Conservation (phyloP, 2,797 vertebrate species). For the Emys orbicularis region DNA sequence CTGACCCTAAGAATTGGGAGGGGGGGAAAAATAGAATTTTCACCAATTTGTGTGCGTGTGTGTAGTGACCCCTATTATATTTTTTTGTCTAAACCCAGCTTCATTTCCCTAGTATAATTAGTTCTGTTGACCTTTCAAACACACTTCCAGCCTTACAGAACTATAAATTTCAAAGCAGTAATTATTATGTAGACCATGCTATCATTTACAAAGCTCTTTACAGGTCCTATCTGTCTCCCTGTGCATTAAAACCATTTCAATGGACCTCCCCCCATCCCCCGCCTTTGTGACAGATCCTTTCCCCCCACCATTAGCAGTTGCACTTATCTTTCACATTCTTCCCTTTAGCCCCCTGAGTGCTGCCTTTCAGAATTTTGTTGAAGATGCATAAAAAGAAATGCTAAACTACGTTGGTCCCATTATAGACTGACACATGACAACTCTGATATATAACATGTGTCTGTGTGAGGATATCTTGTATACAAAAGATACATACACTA, state of each 20-base stretch:
- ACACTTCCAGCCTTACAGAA: conserved; percentile 21
- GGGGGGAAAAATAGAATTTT: not conserved
- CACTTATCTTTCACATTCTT: not conserved
- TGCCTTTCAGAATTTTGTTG: conserved; percentile 46
- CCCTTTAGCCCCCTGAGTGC: not conserved
- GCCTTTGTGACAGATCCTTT: not conserved
- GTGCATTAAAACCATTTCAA: not conserved
- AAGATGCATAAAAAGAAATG: not conserved
- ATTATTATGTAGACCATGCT: not conserved
- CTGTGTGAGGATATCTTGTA: not conserved
- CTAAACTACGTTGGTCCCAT: not conserved
- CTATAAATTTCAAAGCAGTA: conserved; percentile 15
- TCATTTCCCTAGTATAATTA: conserved; percentile 50
- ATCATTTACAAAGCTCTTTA: not conserved
- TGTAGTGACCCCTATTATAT: not conserved
- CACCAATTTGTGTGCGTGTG: not conserved
- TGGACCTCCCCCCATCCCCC: not conserved
- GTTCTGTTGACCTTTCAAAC: conserved; percentile 35
- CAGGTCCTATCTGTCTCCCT: not conserved
- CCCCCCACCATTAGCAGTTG: conserved; percentile 8
- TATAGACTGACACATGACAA: not conserved
- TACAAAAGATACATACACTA: not conserved
- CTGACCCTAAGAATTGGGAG: not conserved
- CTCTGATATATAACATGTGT: not conserved
- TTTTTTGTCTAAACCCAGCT: conserved; percentile 31